Conservation (phyloP, 37 sponge, comb jelly and placozoan species). For the Lycopodina hypogea region DNA sequence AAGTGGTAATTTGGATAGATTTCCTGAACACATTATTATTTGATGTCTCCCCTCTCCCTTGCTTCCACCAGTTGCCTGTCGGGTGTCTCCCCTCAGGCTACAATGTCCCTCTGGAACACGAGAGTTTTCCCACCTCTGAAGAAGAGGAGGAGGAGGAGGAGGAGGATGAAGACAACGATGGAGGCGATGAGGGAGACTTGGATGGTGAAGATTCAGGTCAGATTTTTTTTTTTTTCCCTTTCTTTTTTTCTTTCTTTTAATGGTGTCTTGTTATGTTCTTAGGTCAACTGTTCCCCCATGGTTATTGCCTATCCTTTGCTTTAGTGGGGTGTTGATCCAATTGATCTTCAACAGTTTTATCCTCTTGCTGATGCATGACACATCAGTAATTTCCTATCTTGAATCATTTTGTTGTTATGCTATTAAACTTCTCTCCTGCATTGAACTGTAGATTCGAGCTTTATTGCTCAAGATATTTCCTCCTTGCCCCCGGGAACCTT, state of each 20-base stretch:
- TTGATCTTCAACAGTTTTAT: too few species aligned
- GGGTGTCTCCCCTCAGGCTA: slow-evolving; percentile 30
- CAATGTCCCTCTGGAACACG: slow-evolving; percentile 10
- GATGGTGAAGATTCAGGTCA: slow-evolving; percentile 48
- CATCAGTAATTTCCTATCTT: too few species aligned
- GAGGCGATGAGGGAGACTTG: slow-evolving; percentile 17
- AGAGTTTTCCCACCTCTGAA: slow-evolving; percentile 29
- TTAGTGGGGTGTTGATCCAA: too few species aligned
- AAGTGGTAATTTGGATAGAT: too few species aligned
- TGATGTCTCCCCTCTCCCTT: neutral
- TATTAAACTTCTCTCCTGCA: too few species aligned
- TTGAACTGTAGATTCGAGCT: slow-evolving; percentile 23
- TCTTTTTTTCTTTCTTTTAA: neutral
- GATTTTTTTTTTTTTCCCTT: neutral
- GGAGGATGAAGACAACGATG: slow-evolving; percentile 28
- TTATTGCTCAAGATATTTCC: slow-evolving; percentile 22
- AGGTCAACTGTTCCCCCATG: too few species aligned
- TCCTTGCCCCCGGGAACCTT: slow-evolving; percentile 51
- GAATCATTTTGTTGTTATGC: too few species aligned
- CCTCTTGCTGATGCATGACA: too few species aligned
- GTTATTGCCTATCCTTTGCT: too few species aligned
- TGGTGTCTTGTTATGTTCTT: neutral
- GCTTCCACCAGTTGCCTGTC: neutral
- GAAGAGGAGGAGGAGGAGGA: slow-evolving; percentile 47
- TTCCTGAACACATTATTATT: too few species aligned